Conservation (phyloP, 2,113 vertebrate genomes). For the Daubentonia madagascariensis region DNA sequence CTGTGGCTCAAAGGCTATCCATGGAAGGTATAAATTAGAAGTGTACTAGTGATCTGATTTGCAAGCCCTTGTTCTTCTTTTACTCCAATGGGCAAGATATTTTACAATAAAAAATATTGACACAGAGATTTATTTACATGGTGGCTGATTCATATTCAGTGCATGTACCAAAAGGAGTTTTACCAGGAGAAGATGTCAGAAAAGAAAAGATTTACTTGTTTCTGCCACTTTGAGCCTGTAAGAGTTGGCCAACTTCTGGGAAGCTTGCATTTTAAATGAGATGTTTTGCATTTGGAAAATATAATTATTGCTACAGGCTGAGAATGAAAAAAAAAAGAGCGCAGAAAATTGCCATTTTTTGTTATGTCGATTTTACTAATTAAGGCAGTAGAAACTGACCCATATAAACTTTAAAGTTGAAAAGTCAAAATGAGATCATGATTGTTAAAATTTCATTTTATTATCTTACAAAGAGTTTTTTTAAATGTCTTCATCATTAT, state of each 20-base stretch:
- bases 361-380: conserved; percentile 81
- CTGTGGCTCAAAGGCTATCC: conserved; percentile 75
- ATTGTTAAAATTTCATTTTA: conserved; percentile 74
- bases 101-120: conserved; percentile 78
- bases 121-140: conserved; percentile 74
- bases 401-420: conserved; percentile 78
- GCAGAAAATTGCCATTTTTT: conserved; percentile 74
- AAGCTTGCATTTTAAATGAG: conserved; percentile 79
- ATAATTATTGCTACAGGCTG: conserved; percentile 83
- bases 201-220: conserved; percentile 54
- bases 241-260: conserved; percentile 78
- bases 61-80: conserved; percentile 68
- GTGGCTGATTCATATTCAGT: conserved; percentile 45
- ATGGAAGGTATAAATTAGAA: conserved; percentile 79
- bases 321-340: conserved; percentile 55
- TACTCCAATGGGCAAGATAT: conserved; percentile 67
- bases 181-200: background rate
- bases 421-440: conserved; percentile 78
- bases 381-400: conserved; percentile 78
- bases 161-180: conserved; percentile 33
- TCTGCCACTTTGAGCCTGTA: conserved; percentile 71
- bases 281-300: conserved; percentile 81
- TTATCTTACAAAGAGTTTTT: conserved; percentile 44
- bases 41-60: conserved; percentile 72
- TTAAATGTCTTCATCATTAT: conserved; percentile 46